Conservation (phyloP, 2,888 invertebrate genomes). For the Chaetoderma sp. region DNA sequence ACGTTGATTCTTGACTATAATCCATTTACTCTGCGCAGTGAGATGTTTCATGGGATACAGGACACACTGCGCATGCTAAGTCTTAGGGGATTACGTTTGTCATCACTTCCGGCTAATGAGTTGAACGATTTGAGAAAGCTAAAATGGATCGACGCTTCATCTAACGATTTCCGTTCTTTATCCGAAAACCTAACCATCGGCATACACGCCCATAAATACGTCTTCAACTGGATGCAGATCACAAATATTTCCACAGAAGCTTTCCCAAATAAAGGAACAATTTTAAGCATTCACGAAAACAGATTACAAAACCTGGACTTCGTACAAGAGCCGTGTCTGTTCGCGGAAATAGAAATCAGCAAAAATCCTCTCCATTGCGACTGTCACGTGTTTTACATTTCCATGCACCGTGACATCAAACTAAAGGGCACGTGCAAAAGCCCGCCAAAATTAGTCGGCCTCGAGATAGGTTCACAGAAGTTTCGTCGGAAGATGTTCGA, state of each 20-base stretch:
- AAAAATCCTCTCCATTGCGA: conserved; percentile 2
- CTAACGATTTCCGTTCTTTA: neutral
- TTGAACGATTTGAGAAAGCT: neutral
- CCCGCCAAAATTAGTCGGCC: neutral
- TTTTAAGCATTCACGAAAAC: neutral
- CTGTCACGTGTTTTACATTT: conserved; percentile 3
- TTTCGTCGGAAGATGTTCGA: too few relatives aligned
- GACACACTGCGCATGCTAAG: neutral
- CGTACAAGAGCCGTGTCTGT: neutral
- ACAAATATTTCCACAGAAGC: neutral
- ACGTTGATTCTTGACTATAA: neutral
- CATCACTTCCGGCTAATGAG: neutral
- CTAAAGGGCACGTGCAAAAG: neutral
- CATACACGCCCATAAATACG: neutral
- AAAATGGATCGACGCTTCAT: conserved; percentile 7
- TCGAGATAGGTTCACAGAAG: neutral
- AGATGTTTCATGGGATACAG: neutral
- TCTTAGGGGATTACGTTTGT: neutral
- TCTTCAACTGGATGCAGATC: neutral
- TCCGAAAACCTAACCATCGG: neutral
- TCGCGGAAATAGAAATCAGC: neutral
- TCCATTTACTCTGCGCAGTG: neutral
- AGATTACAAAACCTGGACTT: neutral
- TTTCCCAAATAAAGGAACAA: neutral
- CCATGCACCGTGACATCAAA: neutral